Evolutionary conservation across 1,140 invertebrate genomes (phyloP), one percentile per base, ranked within the genome.

Genomic region (Papilio polytes): DNA sequence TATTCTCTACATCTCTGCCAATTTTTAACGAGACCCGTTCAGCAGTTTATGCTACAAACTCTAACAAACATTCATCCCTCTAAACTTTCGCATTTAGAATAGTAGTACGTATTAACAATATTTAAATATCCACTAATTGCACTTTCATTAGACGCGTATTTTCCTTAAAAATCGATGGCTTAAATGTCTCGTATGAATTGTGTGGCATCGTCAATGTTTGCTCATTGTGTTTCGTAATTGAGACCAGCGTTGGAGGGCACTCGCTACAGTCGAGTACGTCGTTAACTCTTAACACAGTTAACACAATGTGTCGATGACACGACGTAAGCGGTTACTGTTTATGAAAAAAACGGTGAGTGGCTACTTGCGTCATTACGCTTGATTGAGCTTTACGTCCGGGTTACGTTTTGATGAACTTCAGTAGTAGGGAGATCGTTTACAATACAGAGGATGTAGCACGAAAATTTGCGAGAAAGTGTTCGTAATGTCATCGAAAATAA

Each of bases 221-320:
- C 66, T 80, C 81, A 80, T 77, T 81, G 80, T 80, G 83, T 89
- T 83, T 86, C 84, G 87, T 86, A 89, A 88, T 87, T 85, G 85
- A 85, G 85, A 86, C 85, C 84, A 79, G 83, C 82, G 81, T 83
- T 88, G 46, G 72, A 87, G 85, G 72, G 80, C 59, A 76, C 86
- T 87, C 53, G 78, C 41, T 46, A 46, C 66, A 66, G 82, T 82
- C 74, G 81, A 85, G 81, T 81, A 77, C 63, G 36, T 66, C 77
- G 77, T 78, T 59, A 66, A 78, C 59, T 46, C 77, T 78, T 78
- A 78, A 78, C 77, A 78, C 12, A 78, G 77, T 78, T 78, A 78
- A 66, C 77, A 78, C 77, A 78, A 78, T 78, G 77, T 78, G 77
- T 78, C 56, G 77, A 78, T 78, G 77, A 78, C 36, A 66, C 56